These are phyloP conservation scores for Anthoptus insignis DNA, from an alignment of 2,888 invertebrate genomes.

Conservation along the genomic window DNA sequence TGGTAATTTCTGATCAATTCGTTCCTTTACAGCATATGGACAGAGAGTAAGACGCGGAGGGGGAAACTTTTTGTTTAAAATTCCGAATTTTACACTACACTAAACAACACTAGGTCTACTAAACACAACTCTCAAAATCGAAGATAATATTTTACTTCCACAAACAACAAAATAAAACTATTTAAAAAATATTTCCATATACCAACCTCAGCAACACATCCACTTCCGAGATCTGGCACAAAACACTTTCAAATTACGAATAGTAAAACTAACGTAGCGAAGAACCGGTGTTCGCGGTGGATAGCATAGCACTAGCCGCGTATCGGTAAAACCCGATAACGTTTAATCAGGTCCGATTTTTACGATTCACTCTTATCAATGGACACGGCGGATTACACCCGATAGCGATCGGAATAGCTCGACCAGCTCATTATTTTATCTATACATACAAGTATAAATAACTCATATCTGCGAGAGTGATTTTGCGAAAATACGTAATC, in stretches of 20 bases:
- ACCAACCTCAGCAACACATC: constrained; percentile 9
- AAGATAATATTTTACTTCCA: no score
- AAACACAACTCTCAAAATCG: no score
- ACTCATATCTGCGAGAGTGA: constrained; percentile 26
- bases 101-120: no score
- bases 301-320: constrained; percentile 39
- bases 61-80: no score
- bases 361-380: constrained; percentile 78
- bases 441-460: constrained; percentile 17
- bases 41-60: no score
- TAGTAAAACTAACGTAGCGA: not conserved
- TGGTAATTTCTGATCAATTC: no score
- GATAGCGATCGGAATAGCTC: constrained; percentile 69
- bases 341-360: constrained; percentile 82
- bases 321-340: constrained; percentile 61
- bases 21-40: no score
- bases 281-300: constrained; percentile 29
- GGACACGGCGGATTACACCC: constrained; percentile 83
- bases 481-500: constrained; percentile 30
- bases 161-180: not conserved
- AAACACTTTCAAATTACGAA: constrained; percentile 16
- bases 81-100: no score
- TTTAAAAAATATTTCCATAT: not conserved
- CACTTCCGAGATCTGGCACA: not conserved
- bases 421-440: constrained; percentile 30